Conservation (phyloP, 2,888 invertebrate genomes). For the Petrolisthes manimaculis region DNA sequence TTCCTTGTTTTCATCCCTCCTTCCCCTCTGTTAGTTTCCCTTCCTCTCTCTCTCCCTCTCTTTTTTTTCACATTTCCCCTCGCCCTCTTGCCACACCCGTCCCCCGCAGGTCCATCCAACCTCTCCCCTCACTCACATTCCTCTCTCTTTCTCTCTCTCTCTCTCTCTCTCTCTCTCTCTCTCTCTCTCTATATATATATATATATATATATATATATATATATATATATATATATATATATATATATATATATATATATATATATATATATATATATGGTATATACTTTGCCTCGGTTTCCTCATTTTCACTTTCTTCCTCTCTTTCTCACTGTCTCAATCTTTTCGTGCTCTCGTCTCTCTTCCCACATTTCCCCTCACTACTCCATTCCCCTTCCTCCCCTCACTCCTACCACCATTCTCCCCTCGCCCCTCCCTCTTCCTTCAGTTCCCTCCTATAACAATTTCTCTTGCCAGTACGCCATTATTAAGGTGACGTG, state of each 20-base stretch:
- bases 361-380: not conserved
- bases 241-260: too few relatives aligned
- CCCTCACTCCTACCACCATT: not conserved
- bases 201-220: too few relatives aligned
- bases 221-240: too few relatives aligned
- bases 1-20: not conserved
- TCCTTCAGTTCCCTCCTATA: too few relatives aligned
- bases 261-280: too few relatives aligned
- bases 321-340: not conserved
- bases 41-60: not conserved
- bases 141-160: conserved; percentile 4
- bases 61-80: not conserved
- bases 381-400: not conserved
- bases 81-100: not conserved
- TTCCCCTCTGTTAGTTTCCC: not conserved
- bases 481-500: too few relatives aligned
- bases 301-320: not conserved
- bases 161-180: not conserved
- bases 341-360: not conserved
- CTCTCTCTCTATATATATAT: too few relatives aligned
- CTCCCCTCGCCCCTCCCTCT: not conserved
- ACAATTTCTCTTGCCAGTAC: too few relatives aligned
- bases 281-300: too few relatives aligned
- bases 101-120: too few relatives aligned
- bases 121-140: not conserved